Conservation (phyloP, 1,140 invertebrate genomes). For the Vanessa tameamea region DNA sequence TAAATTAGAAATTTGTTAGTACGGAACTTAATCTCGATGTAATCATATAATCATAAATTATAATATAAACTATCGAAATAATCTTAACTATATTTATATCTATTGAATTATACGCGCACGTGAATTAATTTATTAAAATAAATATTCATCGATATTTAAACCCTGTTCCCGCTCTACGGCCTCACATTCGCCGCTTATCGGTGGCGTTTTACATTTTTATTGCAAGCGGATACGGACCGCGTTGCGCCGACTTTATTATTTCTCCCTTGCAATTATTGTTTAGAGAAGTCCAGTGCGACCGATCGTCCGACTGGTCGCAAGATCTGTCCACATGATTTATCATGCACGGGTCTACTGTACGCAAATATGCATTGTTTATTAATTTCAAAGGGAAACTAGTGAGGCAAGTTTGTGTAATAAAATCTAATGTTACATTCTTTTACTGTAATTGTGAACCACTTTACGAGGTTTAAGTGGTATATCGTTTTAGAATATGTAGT, state of each 20-base stretch:
- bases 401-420: conserved; percentile 15
- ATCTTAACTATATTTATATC: not conserved
- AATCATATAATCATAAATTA: not conserved
- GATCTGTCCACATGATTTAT: conserved; percentile 18
- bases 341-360: conserved; percentile 20
- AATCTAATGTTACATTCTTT: conserved; percentile 13
- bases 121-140: conserved; percentile 5
- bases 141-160: conserved; percentile 16
- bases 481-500: not conserved
- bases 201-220: conserved; percentile 78
- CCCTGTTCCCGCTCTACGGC: conserved; percentile 42
- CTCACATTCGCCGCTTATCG: conserved; percentile 73
- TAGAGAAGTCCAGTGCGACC: conserved; percentile 58
- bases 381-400: conserved; percentile 16
- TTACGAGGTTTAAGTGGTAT: not conserved
- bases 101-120: not conserved
- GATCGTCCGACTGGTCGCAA: conserved; percentile 37
- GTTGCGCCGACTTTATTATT: conserved; percentile 73
- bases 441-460: conserved; percentile 4
- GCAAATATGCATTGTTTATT: conserved; percentile 22
- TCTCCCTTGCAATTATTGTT: conserved; percentile 76
- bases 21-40: too few relatives aligned
- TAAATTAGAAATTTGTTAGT: too few relatives aligned
- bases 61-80: not conserved
- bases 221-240: conserved; percentile 75